Percentiles rank a stretch among this genome's conserved stretches.
These are phyloP conservation scores for Papilio helenus DNA, from an alignment of 1,140 invertebrate species.

Conservation along the genomic window DNA sequence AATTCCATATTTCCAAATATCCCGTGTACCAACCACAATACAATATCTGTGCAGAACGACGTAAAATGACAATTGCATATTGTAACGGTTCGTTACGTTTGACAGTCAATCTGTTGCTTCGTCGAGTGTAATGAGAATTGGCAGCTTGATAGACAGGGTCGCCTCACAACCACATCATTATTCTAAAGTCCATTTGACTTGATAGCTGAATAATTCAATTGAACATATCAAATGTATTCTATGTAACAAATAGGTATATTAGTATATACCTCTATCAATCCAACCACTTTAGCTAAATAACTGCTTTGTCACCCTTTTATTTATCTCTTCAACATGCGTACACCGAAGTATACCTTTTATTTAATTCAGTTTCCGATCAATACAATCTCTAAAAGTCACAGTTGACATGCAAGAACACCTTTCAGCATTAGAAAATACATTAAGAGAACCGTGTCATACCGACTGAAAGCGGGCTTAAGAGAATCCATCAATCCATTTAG, in stretches of 20 bases:
- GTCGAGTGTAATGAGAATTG: neutral
- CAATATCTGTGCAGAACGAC: neutral
- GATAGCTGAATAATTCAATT: neutral
- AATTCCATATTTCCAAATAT: neutral
- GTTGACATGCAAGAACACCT: neutral
- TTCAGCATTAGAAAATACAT: conserved; percentile 20
- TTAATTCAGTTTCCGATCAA: neutral
- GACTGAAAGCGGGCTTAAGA: conserved; percentile 8
- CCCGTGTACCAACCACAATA: neutral
- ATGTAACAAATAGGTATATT: no score
- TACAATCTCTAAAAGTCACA: neutral
- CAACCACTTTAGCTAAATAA: neutral
- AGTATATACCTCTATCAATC: neutral
- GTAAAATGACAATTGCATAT: neutral
- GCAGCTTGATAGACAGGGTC: conserved; percentile 10
- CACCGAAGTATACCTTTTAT: neutral
- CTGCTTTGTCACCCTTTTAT: neutral
- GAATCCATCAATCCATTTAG: conserved; percentile 22
- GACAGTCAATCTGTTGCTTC: conserved; percentile 6
- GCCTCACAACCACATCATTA: neutral
- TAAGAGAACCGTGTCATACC: conserved; percentile 16
- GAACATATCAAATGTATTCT: neutral
- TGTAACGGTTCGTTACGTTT: neutral
- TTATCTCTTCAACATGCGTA: neutral
- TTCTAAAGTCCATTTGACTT: neutral